These are phyloP conservation scores for Andrena fulva DNA, from an alignment of 2,888 invertebrate genomes.

Conservation along the genomic window DNA sequence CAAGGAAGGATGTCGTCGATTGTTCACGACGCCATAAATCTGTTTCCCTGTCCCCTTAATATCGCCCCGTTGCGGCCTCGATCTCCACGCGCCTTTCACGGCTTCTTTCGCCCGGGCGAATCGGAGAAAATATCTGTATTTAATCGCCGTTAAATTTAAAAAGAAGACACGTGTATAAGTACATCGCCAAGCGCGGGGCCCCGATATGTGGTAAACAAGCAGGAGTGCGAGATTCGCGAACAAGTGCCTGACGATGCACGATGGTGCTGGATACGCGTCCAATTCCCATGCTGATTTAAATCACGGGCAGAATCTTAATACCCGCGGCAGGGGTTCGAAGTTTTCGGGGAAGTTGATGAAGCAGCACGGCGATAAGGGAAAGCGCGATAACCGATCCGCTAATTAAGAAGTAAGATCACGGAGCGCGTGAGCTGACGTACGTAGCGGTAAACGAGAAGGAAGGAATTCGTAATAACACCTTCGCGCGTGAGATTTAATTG, in stretches of 20 bases:
- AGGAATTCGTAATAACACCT: conserved; percentile 30
- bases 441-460: conserved; percentile 18
- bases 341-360: not conserved
- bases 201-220: not conserved
- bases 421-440: conserved; percentile 19
- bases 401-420: conserved; percentile 9
- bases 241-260: not conserved
- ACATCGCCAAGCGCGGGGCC: not conserved
- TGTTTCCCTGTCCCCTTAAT: conserved; percentile 56
- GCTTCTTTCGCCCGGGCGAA: conserved; percentile 29
- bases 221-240: not conserved
- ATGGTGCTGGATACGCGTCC: not conserved
- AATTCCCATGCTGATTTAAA: conserved; percentile 8
- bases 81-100: conserved; percentile 53
- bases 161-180: not conserved
- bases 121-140: conserved; percentile 20
- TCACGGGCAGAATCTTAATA: conserved; percentile 9
- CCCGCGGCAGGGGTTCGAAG: too few species aligned
- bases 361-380: not conserved
- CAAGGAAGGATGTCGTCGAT: conserved; percentile 35
- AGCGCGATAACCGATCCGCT: conserved; percentile 10
- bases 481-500: conserved; percentile 25
- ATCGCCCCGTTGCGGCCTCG: conserved; percentile 52
- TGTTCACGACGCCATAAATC: conserved; percentile 62
- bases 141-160: conserved; percentile 7